Percentiles rank a stretch among this genome's conserved stretches.
These are phyloP conservation scores for Gnathonemus echidnorhynchus DNA, from an alignment of 2,113 vertebrate genomes.

Conservation along the genomic window DNA sequence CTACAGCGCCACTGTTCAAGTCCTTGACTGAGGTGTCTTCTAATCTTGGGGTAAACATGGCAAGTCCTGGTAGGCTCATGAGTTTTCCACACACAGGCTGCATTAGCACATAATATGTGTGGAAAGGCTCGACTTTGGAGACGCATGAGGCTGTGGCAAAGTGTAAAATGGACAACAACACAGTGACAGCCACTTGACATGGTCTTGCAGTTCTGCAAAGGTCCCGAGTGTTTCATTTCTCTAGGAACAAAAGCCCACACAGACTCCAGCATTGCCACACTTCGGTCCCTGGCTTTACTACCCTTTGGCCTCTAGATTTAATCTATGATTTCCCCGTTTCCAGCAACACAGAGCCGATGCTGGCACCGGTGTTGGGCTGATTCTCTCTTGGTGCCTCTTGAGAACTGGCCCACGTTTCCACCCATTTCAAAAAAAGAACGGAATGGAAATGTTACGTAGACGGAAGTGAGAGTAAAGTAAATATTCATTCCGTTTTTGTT, in stretches of 20 bases:
- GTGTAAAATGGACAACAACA: not conserved
- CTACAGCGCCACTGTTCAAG: not conserved
- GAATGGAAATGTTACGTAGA: not conserved
- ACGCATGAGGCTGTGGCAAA: not conserved
- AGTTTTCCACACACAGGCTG: not conserved
- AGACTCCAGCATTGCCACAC: not conserved
- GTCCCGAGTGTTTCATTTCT: not conserved
- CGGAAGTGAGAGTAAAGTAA: not conserved
- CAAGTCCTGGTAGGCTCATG: too few relatives aligned
- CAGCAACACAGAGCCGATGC: not conserved
- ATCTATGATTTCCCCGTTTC: not conserved
- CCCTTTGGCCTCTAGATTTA: not conserved
- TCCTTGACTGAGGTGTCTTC: not conserved
- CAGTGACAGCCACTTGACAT: not conserved
- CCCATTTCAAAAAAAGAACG: not conserved
- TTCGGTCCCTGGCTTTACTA: not conserved
- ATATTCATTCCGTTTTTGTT: not conserved
- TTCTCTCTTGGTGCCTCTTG: not conserved
- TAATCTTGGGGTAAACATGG: constrained; percentile 6
- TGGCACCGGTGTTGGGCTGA: not conserved
- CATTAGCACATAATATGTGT: constrained; percentile 1
- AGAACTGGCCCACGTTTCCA: not conserved
- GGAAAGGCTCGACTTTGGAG: not conserved
- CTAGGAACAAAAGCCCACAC: not conserved
- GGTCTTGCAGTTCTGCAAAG: not conserved